Evolutionary conservation across 1,140 invertebrate species (phyloP), one percentile per base, ranked within the genome.

Genomic region (Drosophila novamexicana): DNA sequence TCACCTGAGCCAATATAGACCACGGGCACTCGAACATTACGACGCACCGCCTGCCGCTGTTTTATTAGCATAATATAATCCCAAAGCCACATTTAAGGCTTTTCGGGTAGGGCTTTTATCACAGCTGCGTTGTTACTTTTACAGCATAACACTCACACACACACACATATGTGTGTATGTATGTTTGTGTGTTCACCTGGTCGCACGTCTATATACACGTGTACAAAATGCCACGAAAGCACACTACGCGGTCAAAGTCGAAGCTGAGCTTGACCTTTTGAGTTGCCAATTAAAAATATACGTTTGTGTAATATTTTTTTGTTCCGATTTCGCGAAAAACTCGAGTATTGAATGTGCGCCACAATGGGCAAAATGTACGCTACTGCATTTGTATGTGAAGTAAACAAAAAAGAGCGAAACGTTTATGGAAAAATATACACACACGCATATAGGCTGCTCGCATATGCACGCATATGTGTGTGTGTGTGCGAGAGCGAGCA

Each of bases 61-160:
- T 68, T 84, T 50, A 89, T 81, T 70, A 52, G 50, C 85, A 89
- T 84, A 84, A 89, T 89, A 67, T 79, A 89, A 58, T 89, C 84
- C 80, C 84, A 89, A 75, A 89, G 75, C 84, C 84, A 89, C 84
- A 89, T 89, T 52, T 56, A 73, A 45, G 57, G 64, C 52, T 77
- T 54, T 54, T n/a, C 6, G 12, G n/a, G 40, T 29, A 29, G 45
- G 53, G 57, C 52, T 79, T 80, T 61, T 62, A 62, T 75, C 52
- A 68, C 64, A 75, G 39, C 39, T 62, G 61, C 12, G 52, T 9
- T 14, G n/a, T 12, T 52, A 52, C 49, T 71, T 45, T 57, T 44
- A 53, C 39, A 57, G 34, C 65, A 49, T 39, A 32, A 65, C n/a
- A 58, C 53, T 12, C 37, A 22, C 3, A 61, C 61, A 37, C 37